These are phyloP conservation scores for Acipenser ruthenus DNA, from an alignment of 2,797 vertebrate species.

Conservation along the genomic window DNA sequence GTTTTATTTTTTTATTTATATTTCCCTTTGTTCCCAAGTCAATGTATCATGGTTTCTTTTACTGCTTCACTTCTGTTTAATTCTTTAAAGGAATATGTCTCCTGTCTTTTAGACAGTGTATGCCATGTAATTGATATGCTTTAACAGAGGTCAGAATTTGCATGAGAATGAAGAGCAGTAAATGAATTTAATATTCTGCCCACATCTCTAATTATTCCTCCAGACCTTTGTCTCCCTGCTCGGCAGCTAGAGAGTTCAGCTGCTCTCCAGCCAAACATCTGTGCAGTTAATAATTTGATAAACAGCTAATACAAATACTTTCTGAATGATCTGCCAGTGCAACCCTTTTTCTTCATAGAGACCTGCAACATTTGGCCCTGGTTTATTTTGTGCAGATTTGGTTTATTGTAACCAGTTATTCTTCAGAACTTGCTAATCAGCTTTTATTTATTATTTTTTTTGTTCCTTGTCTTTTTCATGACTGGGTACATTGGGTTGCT, in stretches of 20 bases:
- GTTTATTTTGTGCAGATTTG: constrained; percentile 35
- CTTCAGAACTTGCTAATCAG: constrained; percentile 18
- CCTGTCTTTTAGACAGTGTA: constrained; percentile 50
- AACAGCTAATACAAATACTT: constrained; percentile 94
- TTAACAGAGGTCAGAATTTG: constrained; percentile 73
- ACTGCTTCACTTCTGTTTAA: background rate
- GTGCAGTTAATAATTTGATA: constrained; percentile 79
- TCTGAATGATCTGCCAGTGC: constrained; percentile 78
- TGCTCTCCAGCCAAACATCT: constrained; percentile 91
- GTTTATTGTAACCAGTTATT: constrained; percentile 46
- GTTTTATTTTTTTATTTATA: constrained; percentile 27
- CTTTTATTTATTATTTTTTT: too few species aligned
- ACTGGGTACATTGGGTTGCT: too few species aligned
- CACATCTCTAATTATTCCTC: constrained; percentile 73
- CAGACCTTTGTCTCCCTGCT: constrained; percentile 71
- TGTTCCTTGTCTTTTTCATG: too few species aligned
- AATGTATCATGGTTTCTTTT: background rate
- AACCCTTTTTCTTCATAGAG: constrained; percentile 45
- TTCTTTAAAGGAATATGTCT: constrained; percentile 55
- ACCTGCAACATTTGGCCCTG: constrained; percentile 62
- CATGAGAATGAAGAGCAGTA: constrained; percentile 77
- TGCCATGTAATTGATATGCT: constrained; percentile 67
- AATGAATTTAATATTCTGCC: constrained; percentile 77
- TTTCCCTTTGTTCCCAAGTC: constrained; percentile 18
- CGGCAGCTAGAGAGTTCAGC: constrained; percentile 71